phyloP scores from a whole-genome alignment of 2,113 vertebrate species.

The Scopus umbretta region DNA sequence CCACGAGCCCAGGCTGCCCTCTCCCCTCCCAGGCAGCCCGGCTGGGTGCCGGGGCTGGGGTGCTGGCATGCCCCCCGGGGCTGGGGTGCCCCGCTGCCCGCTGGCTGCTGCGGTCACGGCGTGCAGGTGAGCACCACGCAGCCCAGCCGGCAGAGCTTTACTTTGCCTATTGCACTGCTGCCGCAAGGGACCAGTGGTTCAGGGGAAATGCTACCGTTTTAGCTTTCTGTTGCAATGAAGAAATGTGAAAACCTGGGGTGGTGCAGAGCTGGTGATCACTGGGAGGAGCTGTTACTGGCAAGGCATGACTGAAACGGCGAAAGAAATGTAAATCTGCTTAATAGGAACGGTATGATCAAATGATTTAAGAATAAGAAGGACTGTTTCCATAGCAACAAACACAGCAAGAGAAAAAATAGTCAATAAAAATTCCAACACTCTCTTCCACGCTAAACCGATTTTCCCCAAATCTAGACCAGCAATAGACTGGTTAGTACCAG shows the following conservation, averaged over 20 bases:
- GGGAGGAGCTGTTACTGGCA: background rate
- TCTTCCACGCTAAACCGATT: background rate
- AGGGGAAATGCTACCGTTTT: background rate
- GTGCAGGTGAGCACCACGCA: fast-evolving
- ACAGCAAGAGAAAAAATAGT: background rate
- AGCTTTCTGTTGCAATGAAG: background rate
- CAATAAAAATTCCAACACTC: background rate
- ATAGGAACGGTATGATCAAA: background rate
- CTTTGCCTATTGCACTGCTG: background rate
- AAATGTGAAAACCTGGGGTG: background rate
- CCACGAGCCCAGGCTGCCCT: background rate
- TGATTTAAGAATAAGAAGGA: background rate
- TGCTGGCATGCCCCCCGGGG: no score
- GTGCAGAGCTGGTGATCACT: fast-evolving
- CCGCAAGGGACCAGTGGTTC: fast-evolving
- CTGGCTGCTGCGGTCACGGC: fast-evolving
- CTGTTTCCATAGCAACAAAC: background rate
- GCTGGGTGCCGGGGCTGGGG: background rate
- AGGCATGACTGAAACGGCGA: background rate
- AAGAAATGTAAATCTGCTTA: background rate
- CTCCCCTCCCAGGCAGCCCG: background rate
- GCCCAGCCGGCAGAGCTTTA: background rate
- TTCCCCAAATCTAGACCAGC: background rate
- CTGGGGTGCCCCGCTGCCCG: background rate
- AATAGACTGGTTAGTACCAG: background rate